Percentiles rank a stretch among this genome's conserved stretches.
Conservation (phyloP, 1,140 invertebrate species). For the Brachystomella parvula region DNA sequence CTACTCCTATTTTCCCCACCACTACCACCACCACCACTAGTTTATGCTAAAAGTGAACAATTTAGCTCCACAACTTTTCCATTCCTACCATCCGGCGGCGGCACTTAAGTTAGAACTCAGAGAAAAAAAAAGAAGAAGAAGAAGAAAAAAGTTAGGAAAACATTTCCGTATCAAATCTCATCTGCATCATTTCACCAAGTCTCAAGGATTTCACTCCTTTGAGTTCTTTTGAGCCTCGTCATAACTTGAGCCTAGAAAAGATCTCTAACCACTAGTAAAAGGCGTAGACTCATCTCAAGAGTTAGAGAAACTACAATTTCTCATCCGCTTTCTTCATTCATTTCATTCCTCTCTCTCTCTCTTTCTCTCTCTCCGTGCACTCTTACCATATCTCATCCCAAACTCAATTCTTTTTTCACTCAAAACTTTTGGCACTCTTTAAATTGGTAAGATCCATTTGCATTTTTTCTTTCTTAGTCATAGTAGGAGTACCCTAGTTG, state of each 20-base stretch:
- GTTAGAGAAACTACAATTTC: constrained; percentile 1
- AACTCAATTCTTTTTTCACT: neutral
- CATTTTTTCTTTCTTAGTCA: constrained; percentile 30
- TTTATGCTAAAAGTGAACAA: too few species aligned
- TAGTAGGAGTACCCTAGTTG: neutral
- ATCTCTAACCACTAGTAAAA: too few species aligned
- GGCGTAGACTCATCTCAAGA: too few species aligned
- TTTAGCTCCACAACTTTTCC: too few species aligned
- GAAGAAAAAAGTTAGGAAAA: constrained; percentile 12
- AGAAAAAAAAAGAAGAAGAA: too few species aligned
- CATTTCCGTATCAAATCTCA: constrained; percentile 35
- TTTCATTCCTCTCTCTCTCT: neutral
- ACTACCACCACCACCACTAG: too few species aligned
- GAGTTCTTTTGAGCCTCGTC: neutral
- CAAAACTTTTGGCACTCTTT: constrained; percentile 37
- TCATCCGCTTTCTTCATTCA: constrained; percentile 5
- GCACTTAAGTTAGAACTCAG: too few species aligned
- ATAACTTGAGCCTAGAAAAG: neutral
- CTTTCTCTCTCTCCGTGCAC: neutral
- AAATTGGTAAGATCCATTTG: constrained; percentile 38
- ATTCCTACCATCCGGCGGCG: too few species aligned
- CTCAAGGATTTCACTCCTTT: neutral
- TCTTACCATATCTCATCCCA: neutral
- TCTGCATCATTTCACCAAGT: constrained; percentile 37
- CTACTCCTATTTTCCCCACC: too few species aligned